Conservation (phyloP, 2,797 vertebrate genomes). For the Brachyrhaphis roseni region DNA sequence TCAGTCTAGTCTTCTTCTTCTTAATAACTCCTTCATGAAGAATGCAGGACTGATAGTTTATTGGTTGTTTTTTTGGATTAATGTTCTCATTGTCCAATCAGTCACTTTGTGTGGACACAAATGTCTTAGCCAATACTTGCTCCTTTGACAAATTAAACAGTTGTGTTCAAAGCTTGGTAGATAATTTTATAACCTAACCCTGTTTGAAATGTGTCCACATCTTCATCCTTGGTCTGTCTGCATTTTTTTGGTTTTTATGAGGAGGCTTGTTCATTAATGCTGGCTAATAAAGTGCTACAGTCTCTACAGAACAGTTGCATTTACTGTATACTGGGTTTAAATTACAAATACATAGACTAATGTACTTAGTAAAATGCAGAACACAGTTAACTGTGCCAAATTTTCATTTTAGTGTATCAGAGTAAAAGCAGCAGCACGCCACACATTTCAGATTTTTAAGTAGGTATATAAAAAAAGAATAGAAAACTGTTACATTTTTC, state of each 20-base stretch:
- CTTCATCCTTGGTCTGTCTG: neutral
- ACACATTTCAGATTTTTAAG: neutral
- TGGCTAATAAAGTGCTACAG: neutral
- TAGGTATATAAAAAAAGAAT: neutral
- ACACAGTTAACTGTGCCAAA: neutral
- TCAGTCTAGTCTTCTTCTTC: neutral
- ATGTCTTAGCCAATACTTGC: neutral
- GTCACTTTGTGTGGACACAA: neutral
- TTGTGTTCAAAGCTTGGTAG: neutral
- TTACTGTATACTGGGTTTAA: neutral
- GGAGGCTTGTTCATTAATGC: neutral
- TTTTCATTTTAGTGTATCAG: neutral
- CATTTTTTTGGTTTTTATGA: neutral
- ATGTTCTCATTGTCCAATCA: neutral
- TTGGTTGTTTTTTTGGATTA: conserved; percentile 1
- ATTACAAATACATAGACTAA: neutral
- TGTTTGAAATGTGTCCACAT: neutral
- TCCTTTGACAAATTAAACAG: neutral
- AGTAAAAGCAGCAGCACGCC: neutral
- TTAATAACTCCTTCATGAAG: neutral
- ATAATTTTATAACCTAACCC: neutral
- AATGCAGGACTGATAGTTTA: no score
- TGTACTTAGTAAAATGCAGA: neutral
- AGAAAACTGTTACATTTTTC: neutral
- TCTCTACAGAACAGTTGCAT: neutral